Evolutionary conservation across 1,140 invertebrate species (phyloP), one percentile per base, ranked within the genome.

Genomic region (Polypedilum vanderplanki): DNA sequence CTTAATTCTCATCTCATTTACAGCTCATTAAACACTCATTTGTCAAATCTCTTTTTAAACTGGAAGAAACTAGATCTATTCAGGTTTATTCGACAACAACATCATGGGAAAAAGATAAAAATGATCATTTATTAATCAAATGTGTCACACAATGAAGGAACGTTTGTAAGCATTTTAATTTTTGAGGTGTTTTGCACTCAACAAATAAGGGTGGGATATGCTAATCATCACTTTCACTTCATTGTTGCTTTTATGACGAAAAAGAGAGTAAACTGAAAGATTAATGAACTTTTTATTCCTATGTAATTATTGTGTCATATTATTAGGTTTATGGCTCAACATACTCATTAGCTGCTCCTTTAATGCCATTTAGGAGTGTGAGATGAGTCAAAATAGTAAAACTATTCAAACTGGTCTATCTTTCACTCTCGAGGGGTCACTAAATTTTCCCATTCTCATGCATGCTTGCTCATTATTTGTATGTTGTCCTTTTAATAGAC

Each of bases 271-370:
- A 57, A 57, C 46, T 57, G n/a, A 57, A 70, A 70, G 65, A 70
- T 70, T 70, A 70, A 70, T 70, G 65, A 70, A 70, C 20, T 70
- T 70, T 70, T 70, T 70, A 70, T 70, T 18, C 65, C 65, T 70
- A 3, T 70, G 20, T 70, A 70, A 70, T 70, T 70, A 70, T 70
- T 22, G 15, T 70, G 65, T 70, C 65, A 70, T 70, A 70, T 70
- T 18, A 70, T 70, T 70, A 70, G 17, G 20, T 70, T 70, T 70
- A 70, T 70, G 65, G 65, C 65, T 57, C 9, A 57, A 57, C 46
- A 57, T 57, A 57, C 46, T 57, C 46, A 57, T 57, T 57, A 57
- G 46, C 46, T 57, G 46, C 46, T 57, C 46, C 12, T 57, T 57
- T 57, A 57, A 57, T 57, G 12, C 46, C 12, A n/a, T 57, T n/a